Conservation (phyloP, 2,888 invertebrate species). For the Dynastes hyllus region DNA sequence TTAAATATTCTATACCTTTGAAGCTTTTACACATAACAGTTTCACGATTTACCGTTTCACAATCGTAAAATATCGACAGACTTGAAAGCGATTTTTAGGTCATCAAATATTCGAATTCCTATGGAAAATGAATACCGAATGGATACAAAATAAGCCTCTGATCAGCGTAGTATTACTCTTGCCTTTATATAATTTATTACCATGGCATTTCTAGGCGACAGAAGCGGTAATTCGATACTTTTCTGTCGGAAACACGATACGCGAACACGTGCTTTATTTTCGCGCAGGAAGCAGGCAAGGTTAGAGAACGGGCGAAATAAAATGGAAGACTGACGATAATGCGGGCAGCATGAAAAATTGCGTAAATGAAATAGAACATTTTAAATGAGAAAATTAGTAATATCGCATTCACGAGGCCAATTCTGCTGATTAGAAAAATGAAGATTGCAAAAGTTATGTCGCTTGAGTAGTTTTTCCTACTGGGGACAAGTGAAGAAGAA, state of each 20-base stretch:
- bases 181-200: constrained; percentile 36
- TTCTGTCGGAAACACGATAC: constrained; percentile 44
- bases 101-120: constrained; percentile 33
- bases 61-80: constrained; percentile 4
- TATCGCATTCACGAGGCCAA: no score
- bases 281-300: constrained; percentile 43
- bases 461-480: no score
- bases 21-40: not conserved
- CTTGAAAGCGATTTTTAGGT: constrained; percentile 25
- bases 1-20: not conserved
- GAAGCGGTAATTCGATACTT: constrained; percentile 44
- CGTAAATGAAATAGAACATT: no score
- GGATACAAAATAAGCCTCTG: constrained; percentile 9
- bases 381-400: no score
- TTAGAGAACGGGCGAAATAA: constrained; percentile 20
- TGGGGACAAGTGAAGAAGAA: no score
- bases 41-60: constrained; percentile 17
- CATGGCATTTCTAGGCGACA: constrained; percentile 24
- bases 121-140: constrained; percentile 31
- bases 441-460: no score
- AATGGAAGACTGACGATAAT: constrained; percentile 26
- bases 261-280: constrained; percentile 36
- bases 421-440: no score
- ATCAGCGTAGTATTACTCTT: constrained; percentile 15
- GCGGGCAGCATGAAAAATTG: not conserved